Evolutionary conservation across 2,888 invertebrate genomes (phyloP).

Genomic region (Scaptomyza parva): DNA sequence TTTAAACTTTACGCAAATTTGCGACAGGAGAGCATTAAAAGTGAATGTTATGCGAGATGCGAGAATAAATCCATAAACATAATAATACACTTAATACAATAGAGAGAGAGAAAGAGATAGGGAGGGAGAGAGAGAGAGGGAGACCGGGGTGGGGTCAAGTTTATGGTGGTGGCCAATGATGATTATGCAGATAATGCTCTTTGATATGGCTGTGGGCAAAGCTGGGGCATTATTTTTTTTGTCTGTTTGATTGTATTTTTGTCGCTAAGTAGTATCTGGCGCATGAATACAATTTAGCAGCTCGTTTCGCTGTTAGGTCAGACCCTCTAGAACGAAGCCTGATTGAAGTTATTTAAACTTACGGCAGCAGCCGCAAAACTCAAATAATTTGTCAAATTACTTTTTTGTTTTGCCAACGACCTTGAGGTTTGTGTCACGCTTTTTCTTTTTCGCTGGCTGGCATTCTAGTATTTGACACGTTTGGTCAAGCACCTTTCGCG

Average conservation of each 20-base stretch:
- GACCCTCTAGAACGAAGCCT: slow-evolving; percentile 34
- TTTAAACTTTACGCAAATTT: slow-evolving; percentile 44
- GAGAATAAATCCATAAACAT: slow-evolving; percentile 14
- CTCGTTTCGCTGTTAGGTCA: slow-evolving; percentile 20
- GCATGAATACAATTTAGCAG: slow-evolving; percentile 60
- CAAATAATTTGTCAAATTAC: slow-evolving; percentile 79
- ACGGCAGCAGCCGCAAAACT: slow-evolving; percentile 66
- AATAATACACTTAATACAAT: slow-evolving; percentile 26
- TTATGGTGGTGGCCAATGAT: slow-evolving; percentile 45
- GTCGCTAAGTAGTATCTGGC: slow-evolving; percentile 36
- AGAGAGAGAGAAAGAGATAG: too few species aligned
- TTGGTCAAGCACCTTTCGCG: slow-evolving; percentile 73
- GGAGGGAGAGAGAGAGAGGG: too few species aligned
- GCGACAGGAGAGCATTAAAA: slow-evolving; percentile 24
- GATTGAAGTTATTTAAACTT: slow-evolving; percentile 78
- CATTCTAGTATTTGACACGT: slow-evolving; percentile 57
- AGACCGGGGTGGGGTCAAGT: slow-evolving; percentile 70
- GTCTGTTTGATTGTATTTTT: slow-evolving; percentile 31
- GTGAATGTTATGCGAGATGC: not conserved
- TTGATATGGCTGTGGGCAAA: slow-evolving; percentile 36
- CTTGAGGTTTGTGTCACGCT: slow-evolving; percentile 44
- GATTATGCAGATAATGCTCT: slow-evolving; percentile 50
- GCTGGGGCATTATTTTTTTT: slow-evolving; percentile 59
- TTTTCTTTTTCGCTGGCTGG: too few species aligned
- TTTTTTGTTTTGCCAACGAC: slow-evolving; percentile 64